Base-by-base conservation (phyloP, 2,888 invertebrate genomes). In the Mesochorus sp. region DNA sequence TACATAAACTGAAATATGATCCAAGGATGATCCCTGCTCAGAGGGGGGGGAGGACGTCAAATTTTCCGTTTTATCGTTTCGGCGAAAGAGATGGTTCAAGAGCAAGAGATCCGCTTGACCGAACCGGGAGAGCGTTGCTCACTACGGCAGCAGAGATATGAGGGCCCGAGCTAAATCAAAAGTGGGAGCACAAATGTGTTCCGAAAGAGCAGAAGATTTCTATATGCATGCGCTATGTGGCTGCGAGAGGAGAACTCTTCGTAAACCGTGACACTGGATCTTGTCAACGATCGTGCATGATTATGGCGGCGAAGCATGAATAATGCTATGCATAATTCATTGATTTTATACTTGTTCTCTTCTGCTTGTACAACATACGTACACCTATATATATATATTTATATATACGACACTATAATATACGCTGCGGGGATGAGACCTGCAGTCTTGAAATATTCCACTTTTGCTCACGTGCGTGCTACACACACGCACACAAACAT, bases 281-380 rank as follows among this genome's bases (percentile, higher is more conserved):
- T 87, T 88, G 87, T 88, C 88, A 88, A 87, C 85, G 85, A 83
- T 80, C 85, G 83, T 82, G 81, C 87, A 83, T 83, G 87, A 88
- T 88, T 88, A 87, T 84, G 85, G 83, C 86, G 85, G 81, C 78
- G 81, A 85, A 81, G 85, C 86, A 86, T 88, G 86, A 87, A 88
- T 89, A 88, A 89, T 87, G 86, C 83, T 84, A 87, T 87, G 86
- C 85, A 88, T 88, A 88, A 88, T 89, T 88, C 86, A 88, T 88
- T 84, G 82, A 84, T 85, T 85, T 84, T 73, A 75, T 61, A 71
- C 62, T 39, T 68, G 57, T 44, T 39, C 62, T 64, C 57, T 59
- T 51, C 37, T 88, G 80, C 82, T 85, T 83, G 81, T 47, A 28
- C 4, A n/a, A 47, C 42, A 37, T 59, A 19, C 24, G 19, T 37